Conservation (phyloP, 2,797 vertebrate genomes). For the Crax fasciolata region DNA sequence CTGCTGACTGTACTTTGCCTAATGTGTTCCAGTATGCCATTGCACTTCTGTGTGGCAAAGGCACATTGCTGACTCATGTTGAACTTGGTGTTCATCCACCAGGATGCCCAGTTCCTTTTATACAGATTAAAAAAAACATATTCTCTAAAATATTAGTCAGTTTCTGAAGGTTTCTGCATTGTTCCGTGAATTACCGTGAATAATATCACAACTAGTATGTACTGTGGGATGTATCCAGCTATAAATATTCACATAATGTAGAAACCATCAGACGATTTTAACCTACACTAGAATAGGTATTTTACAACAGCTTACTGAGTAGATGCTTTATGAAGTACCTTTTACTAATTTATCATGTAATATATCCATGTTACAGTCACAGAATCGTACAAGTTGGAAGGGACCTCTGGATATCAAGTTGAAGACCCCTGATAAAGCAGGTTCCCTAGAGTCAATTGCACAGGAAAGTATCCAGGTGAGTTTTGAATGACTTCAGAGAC, state of each 20-base stretch:
- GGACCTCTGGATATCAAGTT: no score
- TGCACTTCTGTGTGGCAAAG: not conserved
- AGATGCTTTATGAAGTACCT: not conserved
- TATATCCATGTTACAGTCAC: no score
- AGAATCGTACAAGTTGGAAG: no score
- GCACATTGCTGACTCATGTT: not conserved
- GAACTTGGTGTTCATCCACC: not conserved
- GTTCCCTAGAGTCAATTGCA: no score
- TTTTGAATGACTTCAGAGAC: no score
- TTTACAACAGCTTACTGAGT: not conserved
- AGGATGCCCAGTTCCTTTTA: not conserved
- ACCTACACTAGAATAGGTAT: not conserved
- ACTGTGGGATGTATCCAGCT: not conserved
- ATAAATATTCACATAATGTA: not conserved
- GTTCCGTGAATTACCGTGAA: not conserved
- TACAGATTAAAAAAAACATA: not conserved
- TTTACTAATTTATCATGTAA: not conserved
- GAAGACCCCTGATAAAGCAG: no score
- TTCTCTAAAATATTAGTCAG: not conserved
- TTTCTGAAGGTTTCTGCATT: not conserved
- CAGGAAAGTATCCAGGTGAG: no score
- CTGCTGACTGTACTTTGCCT: not conserved
- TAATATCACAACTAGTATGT: not conserved
- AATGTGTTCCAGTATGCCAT: not conserved
- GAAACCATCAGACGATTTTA: not conserved